Percentiles rank a stretch among this genome's conserved stretches.
Evolutionary conservation across 2,888 invertebrate genomes (phyloP).

Genomic region (Atethmia centrago): DNA sequence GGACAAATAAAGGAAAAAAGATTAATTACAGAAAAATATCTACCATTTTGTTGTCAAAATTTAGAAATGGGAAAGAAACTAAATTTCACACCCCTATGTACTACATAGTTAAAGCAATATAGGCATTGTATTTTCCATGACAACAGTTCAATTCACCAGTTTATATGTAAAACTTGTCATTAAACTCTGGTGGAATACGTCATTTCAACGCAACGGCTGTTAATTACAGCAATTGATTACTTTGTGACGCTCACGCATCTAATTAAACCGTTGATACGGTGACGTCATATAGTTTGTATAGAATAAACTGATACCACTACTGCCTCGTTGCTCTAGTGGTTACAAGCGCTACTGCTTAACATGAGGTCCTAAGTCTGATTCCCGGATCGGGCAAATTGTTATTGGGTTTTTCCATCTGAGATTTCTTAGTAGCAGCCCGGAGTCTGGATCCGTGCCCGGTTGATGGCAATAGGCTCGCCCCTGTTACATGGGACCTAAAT

Average conservation of each 20-base stretch:
- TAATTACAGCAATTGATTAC: slow-evolving; percentile 54
- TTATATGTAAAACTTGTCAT: slow-evolving; percentile 30
- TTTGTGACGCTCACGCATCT: slow-evolving; percentile 46
- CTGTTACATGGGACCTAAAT: no score
- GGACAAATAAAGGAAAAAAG: background rate
- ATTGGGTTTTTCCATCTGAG: no score
- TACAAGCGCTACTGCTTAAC: no score
- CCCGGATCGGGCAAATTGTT: no score
- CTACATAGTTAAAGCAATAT: background rate
- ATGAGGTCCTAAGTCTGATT: no score
- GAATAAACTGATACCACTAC: background rate
- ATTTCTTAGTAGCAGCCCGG: no score
- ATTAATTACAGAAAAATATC: background rate
- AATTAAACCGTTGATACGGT: slow-evolving; percentile 31
- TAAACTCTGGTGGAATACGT: slow-evolving; percentile 14
- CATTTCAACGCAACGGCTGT: slow-evolving; percentile 27
- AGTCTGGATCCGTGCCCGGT: no score
- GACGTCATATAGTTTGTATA: background rate
- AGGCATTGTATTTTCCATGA: background rate
- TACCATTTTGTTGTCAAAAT: background rate
- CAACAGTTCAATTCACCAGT: slow-evolving; percentile 2
- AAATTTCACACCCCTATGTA: background rate
- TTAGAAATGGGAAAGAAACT: background rate
- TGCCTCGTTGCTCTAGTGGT: no score
- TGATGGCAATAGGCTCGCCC: no score